Percentiles rank a stretch among this genome's conserved stretches.
Evolutionary conservation across 2,797 vertebrate genomes (phyloP).

Genomic region (Jordanella pulchra): DNA sequence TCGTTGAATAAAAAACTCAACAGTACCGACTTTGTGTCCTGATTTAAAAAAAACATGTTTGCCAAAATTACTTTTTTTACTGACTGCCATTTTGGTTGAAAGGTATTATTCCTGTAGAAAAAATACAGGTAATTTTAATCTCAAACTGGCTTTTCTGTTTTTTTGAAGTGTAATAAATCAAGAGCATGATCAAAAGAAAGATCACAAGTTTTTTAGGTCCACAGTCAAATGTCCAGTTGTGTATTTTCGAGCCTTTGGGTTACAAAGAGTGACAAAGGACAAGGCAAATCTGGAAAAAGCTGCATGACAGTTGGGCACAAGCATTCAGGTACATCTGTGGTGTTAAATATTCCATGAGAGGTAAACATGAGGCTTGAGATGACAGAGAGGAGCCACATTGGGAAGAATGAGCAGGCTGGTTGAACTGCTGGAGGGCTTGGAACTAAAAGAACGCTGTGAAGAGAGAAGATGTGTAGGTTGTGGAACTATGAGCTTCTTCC

Average conservation of each 20-base stretch:
- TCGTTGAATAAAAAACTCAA: neutral
- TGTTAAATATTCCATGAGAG: constrained; percentile 50
- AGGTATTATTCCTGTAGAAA: constrained; percentile 4
- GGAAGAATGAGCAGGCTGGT: constrained; percentile 18
- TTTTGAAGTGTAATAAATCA: constrained; percentile 1
- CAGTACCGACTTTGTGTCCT: neutral
- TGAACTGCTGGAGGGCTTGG: constrained; percentile 44
- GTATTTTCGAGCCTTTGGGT: constrained; percentile 1
- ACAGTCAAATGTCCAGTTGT: constrained; percentile 17
- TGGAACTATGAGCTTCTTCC: constrained; percentile 33
- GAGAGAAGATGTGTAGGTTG: constrained; percentile 44
- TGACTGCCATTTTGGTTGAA: constrained; percentile 5
- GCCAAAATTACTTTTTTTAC: neutral
- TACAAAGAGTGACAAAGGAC: neutral
- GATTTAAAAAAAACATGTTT: constrained; percentile 2
- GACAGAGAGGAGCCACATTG: constrained; percentile 22
- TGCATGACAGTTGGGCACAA: constrained; percentile 23
- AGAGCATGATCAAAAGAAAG: constrained; percentile 1
- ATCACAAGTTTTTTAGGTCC: neutral
- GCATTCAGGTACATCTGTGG: constrained; percentile 37
- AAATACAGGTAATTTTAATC: constrained; percentile 1
- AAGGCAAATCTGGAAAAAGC: constrained; percentile 10
- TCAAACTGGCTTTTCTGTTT: constrained; percentile 1
- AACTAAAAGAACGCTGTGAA: constrained; percentile 21
- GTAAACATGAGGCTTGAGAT: constrained; percentile 34